Evolutionary conservation across 2,888 invertebrate genomes (phyloP).

Genomic region (Pseudolycoriella hygida): DNA sequence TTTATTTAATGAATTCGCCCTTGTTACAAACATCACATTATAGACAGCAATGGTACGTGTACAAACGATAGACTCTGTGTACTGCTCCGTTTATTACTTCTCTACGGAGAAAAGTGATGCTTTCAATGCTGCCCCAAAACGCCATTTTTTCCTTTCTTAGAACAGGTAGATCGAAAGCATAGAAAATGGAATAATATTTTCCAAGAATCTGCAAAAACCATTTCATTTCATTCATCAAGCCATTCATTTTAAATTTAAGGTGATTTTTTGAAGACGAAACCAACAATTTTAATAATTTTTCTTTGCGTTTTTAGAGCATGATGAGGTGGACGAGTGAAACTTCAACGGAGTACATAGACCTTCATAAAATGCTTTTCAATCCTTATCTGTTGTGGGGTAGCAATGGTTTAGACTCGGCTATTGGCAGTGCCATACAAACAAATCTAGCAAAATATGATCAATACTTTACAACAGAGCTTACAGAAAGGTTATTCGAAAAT

Average conservation of each 20-base stretch:
- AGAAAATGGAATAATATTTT: neutral
- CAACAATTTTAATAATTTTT: too few relatives aligned
- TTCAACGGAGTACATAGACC: constrained; percentile 44
- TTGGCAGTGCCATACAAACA: constrained; percentile 48
- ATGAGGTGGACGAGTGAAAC: constrained; percentile 45
- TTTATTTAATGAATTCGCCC: too few relatives aligned
- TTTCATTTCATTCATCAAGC: neutral
- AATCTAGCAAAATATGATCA: constrained; percentile 33
- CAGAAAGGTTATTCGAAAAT: constrained; percentile 25
- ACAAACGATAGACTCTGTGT: too few relatives aligned
- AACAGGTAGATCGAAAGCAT: too few relatives aligned
- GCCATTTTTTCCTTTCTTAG: too few relatives aligned
- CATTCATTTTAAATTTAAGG: too few relatives aligned
- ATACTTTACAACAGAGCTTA: constrained; percentile 25
- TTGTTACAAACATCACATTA: too few relatives aligned
- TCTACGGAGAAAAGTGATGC: too few relatives aligned
- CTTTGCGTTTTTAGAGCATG: constrained; percentile 34
- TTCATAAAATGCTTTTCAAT: constrained; percentile 67
- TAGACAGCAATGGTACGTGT: too few relatives aligned
- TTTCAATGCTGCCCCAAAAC: too few relatives aligned
- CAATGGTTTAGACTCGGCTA: constrained; percentile 41
- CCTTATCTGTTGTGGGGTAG: constrained; percentile 49
- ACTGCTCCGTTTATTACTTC: too few relatives aligned
- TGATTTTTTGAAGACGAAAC: too few relatives aligned
- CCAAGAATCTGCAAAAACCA: neutral